A percentile compares a stretch with the other conserved stretches of the same genome.
Conservation (phyloP, 2,797 vertebrate species). For the Apogon talboti region DNA sequence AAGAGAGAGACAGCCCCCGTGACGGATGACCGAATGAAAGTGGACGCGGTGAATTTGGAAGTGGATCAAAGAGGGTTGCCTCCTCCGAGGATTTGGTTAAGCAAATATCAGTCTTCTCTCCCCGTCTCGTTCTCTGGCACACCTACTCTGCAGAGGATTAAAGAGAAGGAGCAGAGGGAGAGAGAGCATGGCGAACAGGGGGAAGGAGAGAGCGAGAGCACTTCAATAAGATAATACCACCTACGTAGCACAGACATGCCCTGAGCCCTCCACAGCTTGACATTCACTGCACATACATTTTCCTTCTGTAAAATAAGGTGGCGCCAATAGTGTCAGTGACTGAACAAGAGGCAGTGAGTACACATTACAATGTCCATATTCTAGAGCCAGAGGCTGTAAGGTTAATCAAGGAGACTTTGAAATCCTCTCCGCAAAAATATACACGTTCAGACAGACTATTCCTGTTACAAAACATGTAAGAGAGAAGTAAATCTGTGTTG, state of each 20-base stretch:
- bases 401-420: conserved; percentile 30
- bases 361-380: conserved; percentile 32
- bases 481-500: too few relatives aligned
- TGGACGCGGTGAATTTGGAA: conserved; percentile 66
- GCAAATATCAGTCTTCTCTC: conserved; percentile 75
- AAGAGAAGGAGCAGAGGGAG: conserved; percentile 51
- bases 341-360: conserved; percentile 9
- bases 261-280: conserved; percentile 52
- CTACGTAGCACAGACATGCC: conserved; percentile 52
- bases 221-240: conserved; percentile 70
- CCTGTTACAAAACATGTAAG: too few relatives aligned
- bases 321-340: conserved; percentile 24
- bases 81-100: conserved; percentile 75
- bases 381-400: conserved; percentile 27
- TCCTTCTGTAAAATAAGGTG: conserved; percentile 32
- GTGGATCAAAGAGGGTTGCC: conserved; percentile 72
- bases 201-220: conserved; percentile 42
- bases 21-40: conserved; percentile 69
- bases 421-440: conserved; percentile 10
- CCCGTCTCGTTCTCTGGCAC: conserved; percentile 50
- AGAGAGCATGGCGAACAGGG: conserved; percentile 51
- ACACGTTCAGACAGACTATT: neutral
- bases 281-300: conserved; percentile 52
- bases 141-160: conserved; percentile 77
- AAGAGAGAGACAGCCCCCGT: conserved; percentile 35